Evolutionary conservation across 2,888 invertebrate species (phyloP).

Genomic region (Trachelus tabidus): DNA sequence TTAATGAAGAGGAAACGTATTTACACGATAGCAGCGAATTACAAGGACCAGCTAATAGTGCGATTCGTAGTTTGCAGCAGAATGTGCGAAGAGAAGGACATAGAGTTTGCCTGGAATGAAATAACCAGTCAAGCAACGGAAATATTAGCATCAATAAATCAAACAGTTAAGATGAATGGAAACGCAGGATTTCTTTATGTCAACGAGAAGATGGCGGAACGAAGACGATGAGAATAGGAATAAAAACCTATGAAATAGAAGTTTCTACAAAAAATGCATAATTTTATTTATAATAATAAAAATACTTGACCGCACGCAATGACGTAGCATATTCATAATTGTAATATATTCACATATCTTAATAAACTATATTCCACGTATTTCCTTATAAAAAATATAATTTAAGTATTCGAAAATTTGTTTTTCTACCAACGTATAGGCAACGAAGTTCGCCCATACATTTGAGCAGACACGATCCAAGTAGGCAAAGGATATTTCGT

Average conservation of each 20-base stretch:
- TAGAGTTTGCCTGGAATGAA: constrained; percentile 80
- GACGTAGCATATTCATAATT: too few relatives aligned
- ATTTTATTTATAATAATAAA: not conserved
- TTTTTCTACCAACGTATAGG: too few relatives aligned
- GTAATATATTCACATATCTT: too few relatives aligned
- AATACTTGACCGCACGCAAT: constrained; percentile 19
- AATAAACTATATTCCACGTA: too few relatives aligned
- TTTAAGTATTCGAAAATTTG: too few relatives aligned
- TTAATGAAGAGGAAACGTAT: constrained; percentile 82
- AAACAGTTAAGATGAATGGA: too few relatives aligned
- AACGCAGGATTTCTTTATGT: not conserved
- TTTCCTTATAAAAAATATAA: too few relatives aligned
- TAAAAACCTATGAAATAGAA: constrained; percentile 32
- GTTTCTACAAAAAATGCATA: not conserved
- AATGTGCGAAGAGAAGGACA: constrained; percentile 76
- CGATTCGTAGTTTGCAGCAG: constrained; percentile 87
- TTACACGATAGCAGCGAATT: constrained; percentile 83
- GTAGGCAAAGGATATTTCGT: too few relatives aligned
- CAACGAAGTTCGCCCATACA: too few relatives aligned
- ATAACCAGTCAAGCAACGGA: constrained; percentile 72
- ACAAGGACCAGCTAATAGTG: constrained; percentile 74
- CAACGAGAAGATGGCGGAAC: constrained; percentile 24
- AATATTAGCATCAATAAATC: constrained; percentile 36
- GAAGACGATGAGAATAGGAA: constrained; percentile 22
- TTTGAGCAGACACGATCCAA: too few relatives aligned